Conservation (phyloP, 64 coral and sea anemone species). For the Dendrophyllia cribrosa region DNA sequence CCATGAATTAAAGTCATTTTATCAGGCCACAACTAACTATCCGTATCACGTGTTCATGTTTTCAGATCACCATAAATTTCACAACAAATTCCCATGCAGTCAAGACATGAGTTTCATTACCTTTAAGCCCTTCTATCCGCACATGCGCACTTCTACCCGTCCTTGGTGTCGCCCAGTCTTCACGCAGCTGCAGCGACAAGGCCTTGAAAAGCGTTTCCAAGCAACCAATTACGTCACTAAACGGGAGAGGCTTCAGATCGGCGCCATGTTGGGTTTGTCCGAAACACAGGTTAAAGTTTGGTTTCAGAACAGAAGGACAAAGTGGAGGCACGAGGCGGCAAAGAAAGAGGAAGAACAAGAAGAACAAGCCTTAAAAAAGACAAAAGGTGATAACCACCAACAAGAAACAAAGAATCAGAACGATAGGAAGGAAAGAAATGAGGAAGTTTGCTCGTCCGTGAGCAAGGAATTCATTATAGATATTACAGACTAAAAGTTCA, state of each 20-base stretch:
- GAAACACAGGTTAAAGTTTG: slow-evolving; percentile 69
- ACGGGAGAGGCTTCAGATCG: slow-evolving; percentile 57
- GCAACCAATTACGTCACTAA: slow-evolving; percentile 63
- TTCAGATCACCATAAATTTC: neutral
- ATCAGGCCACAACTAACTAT: no score
- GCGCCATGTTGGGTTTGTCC: slow-evolving; percentile 62
- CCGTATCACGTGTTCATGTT: neutral
- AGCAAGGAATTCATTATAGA: no score
- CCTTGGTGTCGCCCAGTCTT: slow-evolving; percentile 68
- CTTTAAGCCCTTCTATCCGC: neutral
- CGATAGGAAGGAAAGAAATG: neutral
- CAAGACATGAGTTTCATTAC: neutral
- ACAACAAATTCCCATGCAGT: neutral
- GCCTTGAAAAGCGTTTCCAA: slow-evolving; percentile 66
- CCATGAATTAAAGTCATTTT: no score
- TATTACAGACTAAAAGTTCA: no score
- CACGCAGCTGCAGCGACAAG: slow-evolving; percentile 55
- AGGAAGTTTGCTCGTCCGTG: neutral
- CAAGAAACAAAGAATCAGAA: neutral
- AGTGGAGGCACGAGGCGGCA: slow-evolving; percentile 54
- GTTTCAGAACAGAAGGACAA: slow-evolving; percentile 62
- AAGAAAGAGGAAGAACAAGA: slow-evolving; percentile 39
- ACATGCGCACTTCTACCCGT: slow-evolving; percentile 17
- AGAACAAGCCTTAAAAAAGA: slow-evolving; percentile 1
- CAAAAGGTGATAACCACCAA: neutral